Percentiles rank a stretch among this genome's conserved stretches.
Evolutionary conservation across 2,797 vertebrate genomes (phyloP).

Genomic region (Catharus ustulatus): DNA sequence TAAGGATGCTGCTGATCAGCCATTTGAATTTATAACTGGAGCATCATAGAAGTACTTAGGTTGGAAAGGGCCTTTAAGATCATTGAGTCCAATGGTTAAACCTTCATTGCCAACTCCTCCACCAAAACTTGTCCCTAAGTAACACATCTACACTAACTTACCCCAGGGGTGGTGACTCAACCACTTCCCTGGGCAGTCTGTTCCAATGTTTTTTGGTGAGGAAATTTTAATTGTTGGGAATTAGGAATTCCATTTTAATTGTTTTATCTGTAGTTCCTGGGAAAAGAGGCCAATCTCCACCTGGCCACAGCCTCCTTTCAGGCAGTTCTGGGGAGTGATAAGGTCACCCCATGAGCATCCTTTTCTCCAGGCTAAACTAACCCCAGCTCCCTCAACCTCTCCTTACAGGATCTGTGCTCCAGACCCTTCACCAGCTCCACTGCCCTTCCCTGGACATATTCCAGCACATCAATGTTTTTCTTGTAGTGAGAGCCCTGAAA

Average conservation of each 20-base stretch:
- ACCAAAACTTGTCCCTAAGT: background rate
- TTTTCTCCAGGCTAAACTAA: background rate
- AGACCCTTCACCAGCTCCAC: background rate
- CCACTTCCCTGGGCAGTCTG: background rate
- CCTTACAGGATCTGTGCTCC: background rate
- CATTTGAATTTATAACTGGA: background rate
- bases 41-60: background rate
- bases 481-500: no score
- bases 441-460: background rate
- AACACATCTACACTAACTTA: background rate
- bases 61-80: background rate
- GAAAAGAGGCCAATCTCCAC: background rate
- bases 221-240: background rate
- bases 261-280: background rate
- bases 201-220: background rate
- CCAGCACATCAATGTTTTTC: no score
- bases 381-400: background rate
- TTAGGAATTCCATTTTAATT: background rate
- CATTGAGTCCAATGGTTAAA: background rate
- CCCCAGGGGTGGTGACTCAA: background rate
- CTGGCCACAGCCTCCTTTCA: no score
- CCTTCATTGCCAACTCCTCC: background rate
- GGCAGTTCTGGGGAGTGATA: no score
- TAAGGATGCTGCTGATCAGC: background rate
- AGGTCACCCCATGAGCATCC: background rate